A percentile compares a stretch with the other conserved stretches of the same genome.
Evolutionary conservation across 37 sponge, comb jelly and placozoan genomes (phyloP).

Genomic region (Geodia barretti): DNA sequence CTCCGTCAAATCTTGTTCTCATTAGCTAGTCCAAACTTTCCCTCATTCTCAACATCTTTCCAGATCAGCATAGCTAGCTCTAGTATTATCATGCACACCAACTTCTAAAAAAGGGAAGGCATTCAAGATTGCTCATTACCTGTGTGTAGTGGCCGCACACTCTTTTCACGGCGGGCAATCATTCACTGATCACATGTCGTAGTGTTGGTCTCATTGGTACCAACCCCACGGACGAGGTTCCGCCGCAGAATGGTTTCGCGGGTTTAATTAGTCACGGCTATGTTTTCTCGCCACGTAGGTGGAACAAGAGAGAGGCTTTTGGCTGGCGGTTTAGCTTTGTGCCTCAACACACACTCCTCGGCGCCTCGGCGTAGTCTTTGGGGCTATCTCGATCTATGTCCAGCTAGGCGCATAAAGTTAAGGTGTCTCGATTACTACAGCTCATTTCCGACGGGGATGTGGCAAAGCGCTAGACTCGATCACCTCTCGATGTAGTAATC

Average conservation of each 20-base stretch:
- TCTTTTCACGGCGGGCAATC: not conserved
- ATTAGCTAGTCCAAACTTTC: too few species aligned
- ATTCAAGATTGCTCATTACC: constrained; percentile 16
- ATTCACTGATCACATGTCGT: constrained; percentile 6
- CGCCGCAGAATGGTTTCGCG: constrained; percentile 1
- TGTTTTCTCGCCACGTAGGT: constrained; percentile 42
- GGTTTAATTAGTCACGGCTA: not conserved
- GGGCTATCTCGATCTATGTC: too few species aligned
- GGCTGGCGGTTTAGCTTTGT: constrained; percentile 21
- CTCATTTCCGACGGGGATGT: too few species aligned
- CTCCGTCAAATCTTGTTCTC: too few species aligned
- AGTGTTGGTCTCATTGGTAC: not conserved
- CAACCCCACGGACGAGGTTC: not conserved
- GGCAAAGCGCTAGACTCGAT: too few species aligned
- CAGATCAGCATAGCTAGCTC: too few species aligned
- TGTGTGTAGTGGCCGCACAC: constrained; percentile 48
- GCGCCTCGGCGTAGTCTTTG: too few species aligned
- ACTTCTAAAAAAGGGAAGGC: too few species aligned
- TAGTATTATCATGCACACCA: not conserved
- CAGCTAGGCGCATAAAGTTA: too few species aligned
- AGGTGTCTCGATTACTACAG: too few species aligned
- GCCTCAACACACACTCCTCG: constrained; percentile 10
- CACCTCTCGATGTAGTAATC: too few species aligned
- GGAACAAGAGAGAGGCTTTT: constrained; percentile 4
- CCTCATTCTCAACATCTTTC: not conserved